Evolutionary conservation across 37 sponge, comb jelly and placozoan species (phyloP).

Genomic region (Eunapius fragilis): DNA sequence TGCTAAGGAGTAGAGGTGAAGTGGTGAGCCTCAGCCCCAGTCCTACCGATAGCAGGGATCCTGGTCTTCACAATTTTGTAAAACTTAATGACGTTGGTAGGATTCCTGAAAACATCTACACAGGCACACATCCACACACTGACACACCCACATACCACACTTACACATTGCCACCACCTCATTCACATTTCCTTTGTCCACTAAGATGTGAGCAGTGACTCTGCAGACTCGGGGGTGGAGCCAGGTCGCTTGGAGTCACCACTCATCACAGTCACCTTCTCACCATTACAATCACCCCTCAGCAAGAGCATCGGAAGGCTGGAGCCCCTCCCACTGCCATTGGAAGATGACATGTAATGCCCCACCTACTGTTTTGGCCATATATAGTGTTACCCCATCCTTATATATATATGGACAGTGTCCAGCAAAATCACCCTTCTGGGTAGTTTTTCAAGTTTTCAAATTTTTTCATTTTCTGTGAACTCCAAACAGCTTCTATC

Average conservation of each 20-base stretch:
- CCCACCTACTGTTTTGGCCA: neutral
- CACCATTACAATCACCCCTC: constrained; percentile 10
- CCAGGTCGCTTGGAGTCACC: constrained; percentile 71
- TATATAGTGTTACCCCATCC: neutral
- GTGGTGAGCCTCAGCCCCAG: neutral
- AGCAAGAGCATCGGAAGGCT: constrained; percentile 28
- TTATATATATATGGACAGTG: neutral
- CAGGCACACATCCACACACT: neutral
- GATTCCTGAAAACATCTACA: neutral
- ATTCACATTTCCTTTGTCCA: neutral
- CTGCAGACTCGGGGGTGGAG: constrained; percentile 59
- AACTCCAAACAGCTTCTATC: too few relatives aligned
- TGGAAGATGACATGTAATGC: constrained; percentile 31
- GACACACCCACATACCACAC: neutral
- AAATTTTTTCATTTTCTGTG: too few relatives aligned
- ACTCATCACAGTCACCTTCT: constrained; percentile 14
- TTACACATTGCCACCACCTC: neutral
- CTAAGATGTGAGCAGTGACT: constrained; percentile 31
- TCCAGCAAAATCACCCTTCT: too few relatives aligned
- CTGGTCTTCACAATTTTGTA: neutral
- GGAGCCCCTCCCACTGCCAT: constrained; percentile 51
- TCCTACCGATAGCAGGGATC: neutral
- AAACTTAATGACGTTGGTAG: neutral
- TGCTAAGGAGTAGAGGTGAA: neutral
- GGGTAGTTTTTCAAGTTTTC: too few relatives aligned